Percentiles rank a stretch among this genome's conserved stretches.
These are phyloP conservation scores for Neosilurus mollespiculum DNA, from an alignment of 2,797 vertebrate genomes.

Conservation along the genomic window DNA sequence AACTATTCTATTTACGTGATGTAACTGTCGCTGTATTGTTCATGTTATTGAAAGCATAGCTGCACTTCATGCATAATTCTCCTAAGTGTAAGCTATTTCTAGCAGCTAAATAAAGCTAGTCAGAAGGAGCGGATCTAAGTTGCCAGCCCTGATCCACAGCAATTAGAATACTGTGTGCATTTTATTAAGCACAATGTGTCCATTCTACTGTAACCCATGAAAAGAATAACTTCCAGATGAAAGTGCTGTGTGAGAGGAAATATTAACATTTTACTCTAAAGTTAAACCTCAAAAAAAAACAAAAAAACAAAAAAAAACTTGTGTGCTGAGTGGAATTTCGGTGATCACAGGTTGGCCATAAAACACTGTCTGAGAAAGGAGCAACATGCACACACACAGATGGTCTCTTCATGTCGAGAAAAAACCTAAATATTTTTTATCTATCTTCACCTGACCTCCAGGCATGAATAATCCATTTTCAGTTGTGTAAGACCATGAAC, in stretches of 20 bases:
- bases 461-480: slow-evolving; percentile 6
- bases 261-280: neutral
- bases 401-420: neutral
- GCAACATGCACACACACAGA: neutral
- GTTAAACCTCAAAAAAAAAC: neutral
- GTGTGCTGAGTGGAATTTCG: neutral
- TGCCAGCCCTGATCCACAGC: neutral
- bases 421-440: neutral
- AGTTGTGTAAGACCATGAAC: neutral
- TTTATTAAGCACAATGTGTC: neutral
- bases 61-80: neutral
- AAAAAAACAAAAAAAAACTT: neutral
- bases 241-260: neutral
- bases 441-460: neutral
- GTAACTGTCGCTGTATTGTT: neutral
- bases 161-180: neutral
- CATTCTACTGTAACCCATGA: neutral
- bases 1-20: neutral
- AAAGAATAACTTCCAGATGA: neutral
- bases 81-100: neutral
- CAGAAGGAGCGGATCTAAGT: neutral
- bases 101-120: neutral
- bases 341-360: too few species aligned
- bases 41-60: neutral
- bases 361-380: neutral